Percentiles rank a stretch among this genome's conserved stretches.
Conservation (phyloP, 2,888 invertebrate species). For the Leucania comma region DNA sequence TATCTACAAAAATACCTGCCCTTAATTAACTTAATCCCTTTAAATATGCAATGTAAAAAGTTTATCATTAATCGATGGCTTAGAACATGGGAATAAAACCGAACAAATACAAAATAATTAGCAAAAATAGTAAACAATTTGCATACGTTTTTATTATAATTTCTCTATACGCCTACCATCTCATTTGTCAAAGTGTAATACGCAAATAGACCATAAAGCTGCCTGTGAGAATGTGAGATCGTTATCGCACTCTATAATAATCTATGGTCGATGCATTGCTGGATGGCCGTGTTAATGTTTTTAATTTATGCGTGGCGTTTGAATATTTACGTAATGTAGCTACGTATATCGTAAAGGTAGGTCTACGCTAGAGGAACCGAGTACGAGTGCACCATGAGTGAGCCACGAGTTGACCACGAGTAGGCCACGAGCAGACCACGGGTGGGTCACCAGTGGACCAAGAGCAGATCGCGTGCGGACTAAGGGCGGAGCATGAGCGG, state of each 20-base stretch:
- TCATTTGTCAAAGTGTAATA: constrained; percentile 54
- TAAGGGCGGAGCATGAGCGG: too few relatives aligned
- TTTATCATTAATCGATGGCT: not conserved
- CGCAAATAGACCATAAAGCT: constrained; percentile 56
- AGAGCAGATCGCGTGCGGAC: too few relatives aligned
- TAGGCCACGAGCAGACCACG: too few relatives aligned
- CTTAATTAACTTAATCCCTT: not conserved
- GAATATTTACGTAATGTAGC: constrained; percentile 46
- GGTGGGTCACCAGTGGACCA: too few relatives aligned
- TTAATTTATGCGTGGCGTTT: constrained; percentile 57
- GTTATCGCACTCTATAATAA: constrained; percentile 53
- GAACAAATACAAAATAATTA: constrained; percentile 27
- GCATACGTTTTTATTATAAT: constrained; percentile 38
- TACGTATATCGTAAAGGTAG: not conserved
- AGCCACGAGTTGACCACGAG: too few relatives aligned
- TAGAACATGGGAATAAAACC: constrained; percentile 22
- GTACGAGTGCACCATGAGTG: too few relatives aligned
- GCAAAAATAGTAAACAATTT: constrained; percentile 36
- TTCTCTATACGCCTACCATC: constrained; percentile 20
- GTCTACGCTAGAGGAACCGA: too few relatives aligned
- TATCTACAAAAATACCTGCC: too few relatives aligned
- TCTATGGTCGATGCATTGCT: constrained; percentile 43
- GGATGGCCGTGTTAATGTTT: constrained; percentile 43
- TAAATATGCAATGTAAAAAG: not conserved
- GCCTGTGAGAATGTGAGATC: constrained; percentile 49